Evolutionary conservation across 2,888 invertebrate genomes (phyloP).

Genomic region (Andrena hattorfiana): DNA sequence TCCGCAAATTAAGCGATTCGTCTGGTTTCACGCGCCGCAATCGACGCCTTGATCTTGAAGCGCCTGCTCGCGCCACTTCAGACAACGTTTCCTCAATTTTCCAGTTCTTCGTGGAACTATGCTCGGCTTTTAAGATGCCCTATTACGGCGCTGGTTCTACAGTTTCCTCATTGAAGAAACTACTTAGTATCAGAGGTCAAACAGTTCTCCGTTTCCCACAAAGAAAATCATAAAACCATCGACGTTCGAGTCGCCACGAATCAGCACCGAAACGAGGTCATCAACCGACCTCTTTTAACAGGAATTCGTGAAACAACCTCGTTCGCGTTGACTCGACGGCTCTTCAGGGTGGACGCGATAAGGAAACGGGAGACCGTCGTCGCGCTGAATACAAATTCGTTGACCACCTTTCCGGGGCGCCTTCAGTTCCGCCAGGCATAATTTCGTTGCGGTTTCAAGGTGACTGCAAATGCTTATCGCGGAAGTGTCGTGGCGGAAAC

Average conservation of each 20-base stretch:
- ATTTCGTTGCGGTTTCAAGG: slow-evolving; percentile 32
- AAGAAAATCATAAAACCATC: not conserved
- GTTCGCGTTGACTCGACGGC: slow-evolving; percentile 12
- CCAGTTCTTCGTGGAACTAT: slow-evolving; percentile 17
- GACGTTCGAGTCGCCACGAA: not conserved
- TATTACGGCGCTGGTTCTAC: not conserved
- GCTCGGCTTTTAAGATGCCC: not conserved
- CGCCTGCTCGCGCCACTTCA: not conserved
- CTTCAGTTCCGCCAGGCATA: slow-evolving; percentile 28
- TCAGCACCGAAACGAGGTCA: slow-evolving; percentile 1
- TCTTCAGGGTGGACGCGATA: slow-evolving; percentile 31
- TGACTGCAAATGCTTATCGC: slow-evolving; percentile 36
- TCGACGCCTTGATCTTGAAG: slow-evolving; percentile 4
- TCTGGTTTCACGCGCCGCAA: slow-evolving; percentile 7
- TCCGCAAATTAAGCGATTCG: slow-evolving; percentile 66
- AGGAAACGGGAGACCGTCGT: slow-evolving; percentile 31
- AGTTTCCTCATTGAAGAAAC: slow-evolving; percentile 12
- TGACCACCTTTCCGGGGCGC: slow-evolving; percentile 30
- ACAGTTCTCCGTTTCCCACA: not conserved
- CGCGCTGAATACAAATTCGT: slow-evolving; percentile 52
- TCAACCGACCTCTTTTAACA: slow-evolving; percentile 11
- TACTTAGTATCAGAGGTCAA: not conserved
- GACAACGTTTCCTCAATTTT: slow-evolving; percentile 42
- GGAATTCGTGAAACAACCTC: slow-evolving; percentile 34
- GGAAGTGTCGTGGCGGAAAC: slow-evolving; percentile 16